phyloP scores from a whole-genome alignment of 1,140 invertebrate species.

The Sitobion miscanthi region DNA sequence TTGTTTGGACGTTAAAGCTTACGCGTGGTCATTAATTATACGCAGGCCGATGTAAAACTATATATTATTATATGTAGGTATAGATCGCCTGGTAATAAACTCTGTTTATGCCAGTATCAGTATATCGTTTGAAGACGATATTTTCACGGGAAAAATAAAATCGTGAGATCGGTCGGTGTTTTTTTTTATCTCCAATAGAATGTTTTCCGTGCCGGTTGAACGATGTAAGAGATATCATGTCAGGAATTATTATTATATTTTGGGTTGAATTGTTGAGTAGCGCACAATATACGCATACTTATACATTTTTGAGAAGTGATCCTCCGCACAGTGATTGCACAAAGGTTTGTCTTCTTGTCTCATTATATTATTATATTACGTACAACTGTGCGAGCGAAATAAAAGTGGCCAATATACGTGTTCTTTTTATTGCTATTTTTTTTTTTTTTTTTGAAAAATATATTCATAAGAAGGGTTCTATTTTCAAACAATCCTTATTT shows the following conservation, averaged over 20 bases:
- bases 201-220: background rate
- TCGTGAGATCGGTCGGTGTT: background rate
- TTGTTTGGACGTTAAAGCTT: no score
- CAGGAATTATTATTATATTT: constrained; percentile 3
- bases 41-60: background rate
- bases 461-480: constrained; percentile 1
- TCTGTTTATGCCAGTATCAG: background rate
- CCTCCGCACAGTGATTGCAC: background rate
- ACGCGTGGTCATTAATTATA: background rate
- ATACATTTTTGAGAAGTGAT: background rate
- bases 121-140: background rate
- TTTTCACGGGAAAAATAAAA: background rate
- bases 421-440: background rate
- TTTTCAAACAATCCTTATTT: background rate
- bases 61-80: background rate
- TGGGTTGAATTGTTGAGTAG: background rate
- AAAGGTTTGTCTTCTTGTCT: constrained; percentile 3
- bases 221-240: background rate
- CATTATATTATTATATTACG: background rate
- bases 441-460: background rate
- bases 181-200: background rate
- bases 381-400: background rate
- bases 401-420: background rate
- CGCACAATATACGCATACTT: background rate
- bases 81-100: background rate